These are phyloP conservation scores for Nematolebias whitei DNA, from an alignment of 2,113 vertebrate genomes.

Conservation along the genomic window DNA sequence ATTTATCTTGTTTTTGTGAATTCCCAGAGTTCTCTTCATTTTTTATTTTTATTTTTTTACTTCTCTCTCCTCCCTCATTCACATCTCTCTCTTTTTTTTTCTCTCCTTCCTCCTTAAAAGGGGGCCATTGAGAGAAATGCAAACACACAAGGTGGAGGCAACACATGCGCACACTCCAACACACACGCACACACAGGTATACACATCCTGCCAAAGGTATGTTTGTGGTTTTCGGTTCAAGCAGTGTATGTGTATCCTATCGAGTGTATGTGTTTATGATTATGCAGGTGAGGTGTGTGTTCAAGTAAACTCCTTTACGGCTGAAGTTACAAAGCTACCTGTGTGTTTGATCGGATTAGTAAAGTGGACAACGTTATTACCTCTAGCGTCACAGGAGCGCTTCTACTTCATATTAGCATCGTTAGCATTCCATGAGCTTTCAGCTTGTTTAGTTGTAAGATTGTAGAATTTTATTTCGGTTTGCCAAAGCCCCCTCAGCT, in stretches of 20 bases:
- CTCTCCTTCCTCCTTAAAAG: conserved; percentile 67
- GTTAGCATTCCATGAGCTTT: conserved; percentile 28
- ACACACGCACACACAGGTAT: conserved; percentile 18
- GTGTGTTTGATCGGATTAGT: conserved; percentile 44
- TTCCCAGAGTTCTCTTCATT: conserved; percentile 66
- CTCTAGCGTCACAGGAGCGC: conserved; percentile 4
- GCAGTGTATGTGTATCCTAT: conserved; percentile 21
- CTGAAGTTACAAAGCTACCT: conserved; percentile 32
- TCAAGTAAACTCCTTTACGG: conserved; percentile 13
- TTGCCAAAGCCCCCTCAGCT: conserved; percentile 57
- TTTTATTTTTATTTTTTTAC: too few species aligned
- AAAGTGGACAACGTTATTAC: conserved; percentile 6
- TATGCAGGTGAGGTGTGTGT: conserved; percentile 32
- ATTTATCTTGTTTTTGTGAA: conserved; percentile 80
- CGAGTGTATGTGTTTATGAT: conserved; percentile 19
- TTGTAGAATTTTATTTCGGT: conserved; percentile 35
- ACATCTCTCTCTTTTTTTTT: conserved; percentile 26
- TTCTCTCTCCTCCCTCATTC: conserved; percentile 17
- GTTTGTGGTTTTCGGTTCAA: conserved; percentile 53
- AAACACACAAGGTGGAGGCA: conserved; percentile 64
- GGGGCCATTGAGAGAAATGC: conserved; percentile 77
- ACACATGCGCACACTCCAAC: conserved; percentile 24
- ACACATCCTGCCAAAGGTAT: conserved; percentile 36
- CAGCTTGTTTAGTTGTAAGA: conserved; percentile 3
- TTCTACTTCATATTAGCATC: conserved; percentile 17